Conservation (phyloP, 2,888 invertebrate species). For the Hipparchia sbordonii region DNA sequence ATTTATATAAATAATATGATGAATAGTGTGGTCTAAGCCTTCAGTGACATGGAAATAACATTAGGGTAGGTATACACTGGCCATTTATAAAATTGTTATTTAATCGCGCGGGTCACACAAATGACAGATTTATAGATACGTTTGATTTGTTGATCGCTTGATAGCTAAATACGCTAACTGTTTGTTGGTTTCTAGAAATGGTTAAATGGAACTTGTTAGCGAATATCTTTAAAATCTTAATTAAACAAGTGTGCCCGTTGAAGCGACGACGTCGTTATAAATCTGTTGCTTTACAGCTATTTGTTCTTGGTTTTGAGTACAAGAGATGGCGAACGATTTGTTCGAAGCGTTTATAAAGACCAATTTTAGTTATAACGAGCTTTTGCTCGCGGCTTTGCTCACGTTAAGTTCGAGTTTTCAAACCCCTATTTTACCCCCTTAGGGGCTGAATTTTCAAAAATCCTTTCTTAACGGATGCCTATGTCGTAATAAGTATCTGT, state of each 20-base stretch:
- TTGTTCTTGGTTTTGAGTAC: background rate
- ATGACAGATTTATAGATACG: slow-evolving; percentile 27
- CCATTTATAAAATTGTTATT: slow-evolving; percentile 14
- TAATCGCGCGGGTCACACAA: slow-evolving; percentile 15
- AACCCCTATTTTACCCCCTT: too few relatives aligned
- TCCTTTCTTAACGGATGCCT: too few relatives aligned
- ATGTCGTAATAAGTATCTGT: too few relatives aligned
- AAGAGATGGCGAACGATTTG: background rate
- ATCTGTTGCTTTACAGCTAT: slow-evolving; percentile 21
- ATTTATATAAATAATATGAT: too few relatives aligned
- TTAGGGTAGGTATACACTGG: background rate
- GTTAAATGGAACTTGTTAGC: slow-evolving; percentile 25
- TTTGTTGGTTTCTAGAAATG: slow-evolving; percentile 16
- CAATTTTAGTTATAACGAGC: background rate
- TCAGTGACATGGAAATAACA: too few relatives aligned
- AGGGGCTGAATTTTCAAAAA: too few relatives aligned
- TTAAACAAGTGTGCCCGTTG: slow-evolving; percentile 21
- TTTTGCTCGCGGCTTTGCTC: too few relatives aligned
- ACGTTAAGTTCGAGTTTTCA: too few relatives aligned
- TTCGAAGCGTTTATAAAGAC: background rate
- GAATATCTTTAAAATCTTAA: slow-evolving; percentile 35
- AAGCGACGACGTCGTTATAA: slow-evolving; percentile 28
- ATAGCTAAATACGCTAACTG: slow-evolving; percentile 22
- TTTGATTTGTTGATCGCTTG: slow-evolving; percentile 7
- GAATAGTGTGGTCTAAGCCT: too few relatives aligned